Conservation (phyloP, 2,113 vertebrate species). For the Pampusana beccarii region DNA sequence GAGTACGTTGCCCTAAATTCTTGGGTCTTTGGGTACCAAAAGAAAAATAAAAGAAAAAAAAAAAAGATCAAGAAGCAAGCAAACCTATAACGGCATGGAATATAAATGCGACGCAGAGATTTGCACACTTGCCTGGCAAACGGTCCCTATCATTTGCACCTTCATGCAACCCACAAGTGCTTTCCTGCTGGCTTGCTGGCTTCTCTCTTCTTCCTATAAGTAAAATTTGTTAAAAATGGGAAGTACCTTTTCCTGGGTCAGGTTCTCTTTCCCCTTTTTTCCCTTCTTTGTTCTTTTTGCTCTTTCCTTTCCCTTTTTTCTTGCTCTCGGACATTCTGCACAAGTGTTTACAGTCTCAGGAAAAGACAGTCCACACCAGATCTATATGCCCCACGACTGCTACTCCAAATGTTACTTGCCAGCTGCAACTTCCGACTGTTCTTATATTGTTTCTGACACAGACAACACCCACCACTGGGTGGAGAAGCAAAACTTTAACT, state of each 20-base stretch:
- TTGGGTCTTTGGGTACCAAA: background rate
- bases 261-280: constrained; percentile 75
- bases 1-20: background rate
- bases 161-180: constrained; percentile 37
- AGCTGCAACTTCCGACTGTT: constrained; percentile 71
- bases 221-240: constrained; percentile 67
- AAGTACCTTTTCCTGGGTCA: constrained; percentile 75
- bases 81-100: background rate
- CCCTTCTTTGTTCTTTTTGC: constrained; percentile 80
- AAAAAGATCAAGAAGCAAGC: background rate
- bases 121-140: constrained; percentile 34
- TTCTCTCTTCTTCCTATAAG: constrained; percentile 60
- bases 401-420: constrained; percentile 67
- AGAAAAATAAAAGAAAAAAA: background rate
- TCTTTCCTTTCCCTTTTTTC: constrained; percentile 77
- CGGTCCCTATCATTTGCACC: constrained; percentile 13
- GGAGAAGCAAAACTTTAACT: constrained; percentile 70
- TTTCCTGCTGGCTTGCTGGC: constrained; percentile 10
- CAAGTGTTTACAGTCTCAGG: constrained; percentile 62
- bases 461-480: constrained; percentile 75
- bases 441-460: constrained; percentile 74
- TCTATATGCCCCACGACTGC: constrained; percentile 63
- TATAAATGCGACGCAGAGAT: constrained; percentile 49
- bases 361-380: constrained; percentile 63
- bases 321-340: constrained; percentile 78